Evolutionary conservation across 2,113 vertebrate species (phyloP).

Genomic region (Callipepla squamata): DNA sequence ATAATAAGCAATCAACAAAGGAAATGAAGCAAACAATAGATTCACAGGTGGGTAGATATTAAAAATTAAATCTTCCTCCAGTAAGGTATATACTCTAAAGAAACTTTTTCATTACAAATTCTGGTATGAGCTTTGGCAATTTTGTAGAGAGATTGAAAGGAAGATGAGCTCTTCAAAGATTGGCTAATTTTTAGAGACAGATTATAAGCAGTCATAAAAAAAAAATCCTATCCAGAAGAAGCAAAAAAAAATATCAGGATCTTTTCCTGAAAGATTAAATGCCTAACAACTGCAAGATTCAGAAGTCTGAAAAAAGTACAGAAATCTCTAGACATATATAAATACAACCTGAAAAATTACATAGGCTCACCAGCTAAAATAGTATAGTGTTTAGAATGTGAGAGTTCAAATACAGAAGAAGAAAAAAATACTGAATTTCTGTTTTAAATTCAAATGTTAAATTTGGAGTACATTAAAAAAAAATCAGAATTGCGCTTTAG

Average conservation of each 20-base stretch:
- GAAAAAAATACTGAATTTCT: neutral
- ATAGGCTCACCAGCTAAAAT: neutral
- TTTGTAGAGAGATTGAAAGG: neutral
- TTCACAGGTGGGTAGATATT: neutral
- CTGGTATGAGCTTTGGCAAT: fast-evolving
- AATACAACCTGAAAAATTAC: neutral
- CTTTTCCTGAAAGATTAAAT: neutral
- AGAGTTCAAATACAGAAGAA: neutral
- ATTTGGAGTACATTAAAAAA: neutral
- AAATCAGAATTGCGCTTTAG: neutral
- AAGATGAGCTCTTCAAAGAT: neutral
- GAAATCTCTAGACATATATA: neutral
- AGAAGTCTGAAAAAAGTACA: neutral
- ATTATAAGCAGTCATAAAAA: neutral
- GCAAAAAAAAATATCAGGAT: neutral
- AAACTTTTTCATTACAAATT: neutral
- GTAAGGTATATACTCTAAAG: fast-evolving
- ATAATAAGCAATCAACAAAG: neutral
- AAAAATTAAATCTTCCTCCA: neutral
- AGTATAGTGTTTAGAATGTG: neutral
- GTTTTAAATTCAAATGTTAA: neutral
- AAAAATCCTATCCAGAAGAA: neutral
- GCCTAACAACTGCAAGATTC: neutral
- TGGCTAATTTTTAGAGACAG: neutral
- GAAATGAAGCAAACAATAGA: neutral